Conservation (phyloP, 2,797 vertebrate species). For the Schizopygopsis malacanthus region DNA sequence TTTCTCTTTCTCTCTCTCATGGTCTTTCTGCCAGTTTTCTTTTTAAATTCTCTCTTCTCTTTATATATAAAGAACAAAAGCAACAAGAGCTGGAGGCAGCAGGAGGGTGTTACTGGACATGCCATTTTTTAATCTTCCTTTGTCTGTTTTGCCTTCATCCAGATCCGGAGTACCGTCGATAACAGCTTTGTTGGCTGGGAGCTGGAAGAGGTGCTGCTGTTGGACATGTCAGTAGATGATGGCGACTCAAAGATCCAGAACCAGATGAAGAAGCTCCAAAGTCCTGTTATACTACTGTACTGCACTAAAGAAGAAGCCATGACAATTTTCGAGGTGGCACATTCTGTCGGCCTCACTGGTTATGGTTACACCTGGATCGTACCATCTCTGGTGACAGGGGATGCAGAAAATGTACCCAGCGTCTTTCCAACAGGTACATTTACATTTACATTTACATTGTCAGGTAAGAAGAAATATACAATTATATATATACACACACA, state of each 20-base stretch:
- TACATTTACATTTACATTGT: too few species aligned
- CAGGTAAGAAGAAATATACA: slow-evolving; percentile 59
- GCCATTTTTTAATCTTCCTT: slow-evolving; percentile 57
- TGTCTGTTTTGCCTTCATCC: slow-evolving; percentile 20
- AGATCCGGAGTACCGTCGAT: slow-evolving; percentile 94
- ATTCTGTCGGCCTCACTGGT: slow-evolving; percentile 96
- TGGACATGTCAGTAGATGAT: slow-evolving; percentile 97
- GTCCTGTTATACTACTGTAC: slow-evolving; percentile 97
- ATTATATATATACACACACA: too few species aligned
- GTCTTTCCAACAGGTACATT: slow-evolving; percentile 95
- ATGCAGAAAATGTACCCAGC: slow-evolving; percentile 90
- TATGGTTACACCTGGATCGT: slow-evolving; percentile 99
- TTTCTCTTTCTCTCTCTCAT: background rate
- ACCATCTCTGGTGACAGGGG: slow-evolving; percentile 93
- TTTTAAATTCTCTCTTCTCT: slow-evolving; percentile 41
- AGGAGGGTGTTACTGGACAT: slow-evolving; percentile 63
- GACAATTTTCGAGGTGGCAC: slow-evolving; percentile 98
- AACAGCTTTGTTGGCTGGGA: slow-evolving; percentile 99
- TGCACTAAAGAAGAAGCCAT: slow-evolving; percentile 97
- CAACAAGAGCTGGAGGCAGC: slow-evolving; percentile 55
- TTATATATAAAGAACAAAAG: slow-evolving; percentile 46
- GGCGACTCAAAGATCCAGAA: slow-evolving; percentile 99
- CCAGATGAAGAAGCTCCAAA: slow-evolving; percentile 98
- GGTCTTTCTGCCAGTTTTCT: background rate
- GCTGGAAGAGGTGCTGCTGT: slow-evolving; percentile 92